These are phyloP conservation scores for Antechinus flavipes DNA, from an alignment of 2,113 vertebrate species.

Conservation along the genomic window DNA sequence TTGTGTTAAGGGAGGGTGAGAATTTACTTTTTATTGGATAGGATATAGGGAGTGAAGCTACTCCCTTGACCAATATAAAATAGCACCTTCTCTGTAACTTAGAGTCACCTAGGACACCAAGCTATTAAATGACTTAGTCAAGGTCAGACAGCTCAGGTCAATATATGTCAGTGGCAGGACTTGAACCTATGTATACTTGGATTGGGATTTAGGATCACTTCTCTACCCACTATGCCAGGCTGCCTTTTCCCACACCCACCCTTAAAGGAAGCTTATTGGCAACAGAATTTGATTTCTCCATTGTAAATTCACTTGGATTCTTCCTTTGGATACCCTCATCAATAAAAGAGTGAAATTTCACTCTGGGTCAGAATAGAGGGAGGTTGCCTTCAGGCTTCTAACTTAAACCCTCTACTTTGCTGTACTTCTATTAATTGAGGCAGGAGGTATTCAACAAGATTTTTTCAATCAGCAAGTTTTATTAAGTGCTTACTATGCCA, in stretches of 20 bases:
- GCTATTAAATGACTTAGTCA: not conserved
- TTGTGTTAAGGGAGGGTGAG: not conserved
- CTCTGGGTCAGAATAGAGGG: not conserved
- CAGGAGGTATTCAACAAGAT: not conserved
- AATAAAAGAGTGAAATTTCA: conserved; percentile 44
- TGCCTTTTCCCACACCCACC: not conserved
- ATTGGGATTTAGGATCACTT: no score
- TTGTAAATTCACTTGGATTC: not conserved
- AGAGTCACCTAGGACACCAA: not conserved
- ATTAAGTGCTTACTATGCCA: not conserved
- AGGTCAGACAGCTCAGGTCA: not conserved
- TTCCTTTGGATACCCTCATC: not conserved
- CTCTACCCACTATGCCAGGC: no score
- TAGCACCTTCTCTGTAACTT: not conserved
- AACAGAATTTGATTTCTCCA: not conserved
- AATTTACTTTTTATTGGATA: not conserved
- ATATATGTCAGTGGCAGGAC: no score
- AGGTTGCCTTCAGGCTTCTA: not conserved
- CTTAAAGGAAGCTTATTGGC: not conserved
- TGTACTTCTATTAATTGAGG: not conserved
- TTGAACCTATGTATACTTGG: not conserved
- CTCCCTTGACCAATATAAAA: not conserved
- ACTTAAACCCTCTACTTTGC: not conserved
- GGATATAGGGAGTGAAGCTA: not conserved
- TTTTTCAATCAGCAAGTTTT: not conserved